Evolutionary conservation across 2,888 invertebrate genomes (phyloP).

Genomic region (Xestobium rufovillosum): DNA sequence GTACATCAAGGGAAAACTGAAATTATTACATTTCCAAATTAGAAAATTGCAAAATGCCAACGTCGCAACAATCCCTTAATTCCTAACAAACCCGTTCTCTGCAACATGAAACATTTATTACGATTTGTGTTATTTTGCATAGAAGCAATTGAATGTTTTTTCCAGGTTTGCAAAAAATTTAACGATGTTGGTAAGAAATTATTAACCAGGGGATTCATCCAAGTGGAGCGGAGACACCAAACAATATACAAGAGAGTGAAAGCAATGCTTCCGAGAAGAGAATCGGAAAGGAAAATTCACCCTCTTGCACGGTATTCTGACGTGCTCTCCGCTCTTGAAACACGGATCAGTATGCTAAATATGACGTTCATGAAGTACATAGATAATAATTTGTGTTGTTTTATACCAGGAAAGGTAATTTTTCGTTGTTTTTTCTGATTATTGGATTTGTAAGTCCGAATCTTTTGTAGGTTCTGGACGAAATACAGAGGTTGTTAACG

Average conservation of each 20-base stretch:
- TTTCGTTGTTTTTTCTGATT: conserved; percentile 9
- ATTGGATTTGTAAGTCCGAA: too few species aligned
- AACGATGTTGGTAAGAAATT: conserved; percentile 67
- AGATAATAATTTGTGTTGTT: conserved; percentile 76
- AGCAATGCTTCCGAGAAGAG: conserved; percentile 73
- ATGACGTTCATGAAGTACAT: conserved; percentile 91
- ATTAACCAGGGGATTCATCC: conserved; percentile 74
- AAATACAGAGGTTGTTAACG: conserved; percentile 67
- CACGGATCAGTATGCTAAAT: conserved; percentile 81
- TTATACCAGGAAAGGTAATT: conserved; percentile 84
- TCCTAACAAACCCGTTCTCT: too few species aligned
- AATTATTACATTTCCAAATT: too few species aligned
- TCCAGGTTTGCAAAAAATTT: conserved; percentile 70
- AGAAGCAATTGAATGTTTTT: too few species aligned
- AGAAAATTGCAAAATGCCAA: too few species aligned
- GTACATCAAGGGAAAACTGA: too few species aligned
- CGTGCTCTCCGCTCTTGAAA: conserved; percentile 83
- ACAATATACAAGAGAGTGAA: conserved; percentile 72
- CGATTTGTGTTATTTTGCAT: too few species aligned
- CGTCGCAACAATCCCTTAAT: too few species aligned
- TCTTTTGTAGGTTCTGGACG: conserved; percentile 70
- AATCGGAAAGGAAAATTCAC: conserved; percentile 82
- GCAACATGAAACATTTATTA: too few species aligned
- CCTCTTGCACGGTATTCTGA: conserved; percentile 82
- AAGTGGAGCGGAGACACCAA: conserved; percentile 70